Conservation (phyloP, 2,113 vertebrate genomes). For the Tiliqua scincoides region DNA sequence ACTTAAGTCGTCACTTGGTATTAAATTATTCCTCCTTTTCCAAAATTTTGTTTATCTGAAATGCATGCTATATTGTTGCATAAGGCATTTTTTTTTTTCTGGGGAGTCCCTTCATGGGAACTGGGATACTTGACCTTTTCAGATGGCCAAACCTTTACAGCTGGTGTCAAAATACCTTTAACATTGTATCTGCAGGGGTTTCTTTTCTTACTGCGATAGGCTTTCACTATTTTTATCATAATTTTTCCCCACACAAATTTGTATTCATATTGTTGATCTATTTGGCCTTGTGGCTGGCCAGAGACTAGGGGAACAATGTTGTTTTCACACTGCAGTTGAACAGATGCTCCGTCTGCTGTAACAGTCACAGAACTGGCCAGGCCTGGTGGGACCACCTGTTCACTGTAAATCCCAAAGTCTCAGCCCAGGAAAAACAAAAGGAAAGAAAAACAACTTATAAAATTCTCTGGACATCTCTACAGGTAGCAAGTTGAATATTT, state of each 20-base stretch:
- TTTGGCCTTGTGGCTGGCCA: background rate
- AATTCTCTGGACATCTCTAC: background rate
- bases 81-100: background rate
- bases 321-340: conserved; percentile 2
- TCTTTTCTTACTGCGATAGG: background rate
- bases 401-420: background rate
- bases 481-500: background rate
- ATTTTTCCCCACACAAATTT: background rate
- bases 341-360: conserved; percentile 23
- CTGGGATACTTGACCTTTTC: conserved; percentile 5
- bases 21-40: background rate
- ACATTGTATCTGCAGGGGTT: conserved; percentile 1
- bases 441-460: background rate
- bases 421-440: too few relatives aligned
- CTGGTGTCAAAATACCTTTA: conserved; percentile 10
- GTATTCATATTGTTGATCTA: background rate
- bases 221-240: background rate
- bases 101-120: background rate
- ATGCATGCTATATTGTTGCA: background rate
- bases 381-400: background rate
- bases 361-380: background rate
- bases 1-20: background rate
- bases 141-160: background rate
- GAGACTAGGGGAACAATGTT: background rate
- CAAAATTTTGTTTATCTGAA: background rate